phyloP scores from a whole-genome alignment of 2,113 vertebrate species.

The Mustelus asterias region DNA sequence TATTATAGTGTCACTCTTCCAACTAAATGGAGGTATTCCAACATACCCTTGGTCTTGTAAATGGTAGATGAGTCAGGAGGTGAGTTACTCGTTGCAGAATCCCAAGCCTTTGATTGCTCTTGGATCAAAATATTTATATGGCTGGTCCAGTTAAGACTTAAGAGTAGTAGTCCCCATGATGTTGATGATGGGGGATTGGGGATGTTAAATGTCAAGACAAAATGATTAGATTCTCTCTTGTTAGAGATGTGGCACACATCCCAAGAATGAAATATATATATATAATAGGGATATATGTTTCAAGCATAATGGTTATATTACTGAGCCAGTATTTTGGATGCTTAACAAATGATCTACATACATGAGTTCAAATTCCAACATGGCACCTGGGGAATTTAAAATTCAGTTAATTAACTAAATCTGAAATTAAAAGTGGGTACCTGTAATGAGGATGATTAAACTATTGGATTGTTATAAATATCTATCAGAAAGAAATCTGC shows the following conservation, averaged over 20 bases:
- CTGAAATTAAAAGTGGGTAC: neutral
- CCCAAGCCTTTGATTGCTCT: no score
- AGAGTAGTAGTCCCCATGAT: no score
- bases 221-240: no score
- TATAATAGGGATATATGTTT: neutral
- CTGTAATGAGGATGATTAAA: neutral
- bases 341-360: neutral
- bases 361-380: neutral
- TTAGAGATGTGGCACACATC: neutral
- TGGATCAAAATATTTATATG: no score
- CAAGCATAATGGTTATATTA: neutral
- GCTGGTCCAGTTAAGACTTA: no score
- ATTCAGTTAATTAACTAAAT: neutral
- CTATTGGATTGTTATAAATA: neutral
- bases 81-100: no score
- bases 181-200: no score
- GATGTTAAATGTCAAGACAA: no score
- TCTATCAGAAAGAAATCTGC: neutral
- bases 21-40: no score
- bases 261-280: neutral
- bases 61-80: no score
- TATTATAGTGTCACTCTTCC: no score
- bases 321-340: neutral
- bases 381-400: neutral
- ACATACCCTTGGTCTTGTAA: no score